Base-by-base conservation (phyloP, 2,888 invertebrate species). In the Drosophila mimica region DNA sequence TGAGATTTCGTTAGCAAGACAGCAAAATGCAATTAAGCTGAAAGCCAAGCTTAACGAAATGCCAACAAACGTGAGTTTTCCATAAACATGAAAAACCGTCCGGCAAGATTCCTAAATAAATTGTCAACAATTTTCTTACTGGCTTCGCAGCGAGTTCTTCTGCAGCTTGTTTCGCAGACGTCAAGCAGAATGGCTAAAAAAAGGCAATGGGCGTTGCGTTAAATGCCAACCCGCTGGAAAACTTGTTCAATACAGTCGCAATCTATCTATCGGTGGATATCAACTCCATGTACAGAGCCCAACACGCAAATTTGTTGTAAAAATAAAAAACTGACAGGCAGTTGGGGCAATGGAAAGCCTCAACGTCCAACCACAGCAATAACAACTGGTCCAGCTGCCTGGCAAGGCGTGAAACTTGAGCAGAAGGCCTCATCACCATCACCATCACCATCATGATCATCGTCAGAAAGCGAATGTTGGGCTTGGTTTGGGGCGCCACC, bases 401-500 rank as follows among this genome's bases (percentile, higher is more conserved):
- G 80, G 57, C 69, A 64, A 67, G 88, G 82, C 88, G 85, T 88
- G 88, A 88, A 82, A 73, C 79, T 69, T 73, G 57, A 72, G 70
- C 61, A 65, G 66, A 70, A 69, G 66, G 28, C 79, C 64, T 49
- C 60, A 64, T 20, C 63, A 33, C 25, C 62, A 70, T 30, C 66
- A 62, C 52, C 63, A 61, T 54, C 59, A 61, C 51, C 59, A 25
- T 25, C 25, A 25, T 25, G 25, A 63, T 40, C 51, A 56, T 51
- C 64, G 38, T 28, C 60, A 61, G 57, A 61, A 53, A 52, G 58
- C 48, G 52, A 67, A 58, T 11, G 61, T 56, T 65, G 61, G 54
- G 17, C 28, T 52, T 51, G 65, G 52, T 63, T 74, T 74, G 69
- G 52, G 81, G 89, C 87, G 89, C 89, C 83, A 80, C 68, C 82